Conservation (phyloP, 2,888 invertebrate species). For the Drosophila stalkeri region DNA sequence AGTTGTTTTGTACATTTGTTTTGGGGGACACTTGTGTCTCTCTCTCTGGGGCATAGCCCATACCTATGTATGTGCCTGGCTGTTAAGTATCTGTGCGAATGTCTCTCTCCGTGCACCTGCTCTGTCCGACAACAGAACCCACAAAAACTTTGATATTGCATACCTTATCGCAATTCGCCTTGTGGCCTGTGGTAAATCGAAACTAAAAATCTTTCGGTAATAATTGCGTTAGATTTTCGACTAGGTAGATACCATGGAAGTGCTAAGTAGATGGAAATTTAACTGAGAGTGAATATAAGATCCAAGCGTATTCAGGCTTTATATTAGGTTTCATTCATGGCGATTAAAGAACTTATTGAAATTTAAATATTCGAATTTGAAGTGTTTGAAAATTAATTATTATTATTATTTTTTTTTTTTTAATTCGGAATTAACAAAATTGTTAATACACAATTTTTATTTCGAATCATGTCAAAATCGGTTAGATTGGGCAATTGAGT, state of each 20-base stretch:
- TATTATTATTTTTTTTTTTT: not conserved
- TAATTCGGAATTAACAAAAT: not conserved
- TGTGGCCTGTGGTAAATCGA: slow-evolving; percentile 10
- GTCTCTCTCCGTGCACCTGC: slow-evolving; percentile 14
- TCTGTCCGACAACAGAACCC: not conserved
- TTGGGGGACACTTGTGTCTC: slow-evolving; percentile 12
- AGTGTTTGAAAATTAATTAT: not conserved
- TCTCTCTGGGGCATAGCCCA: slow-evolving; percentile 8
- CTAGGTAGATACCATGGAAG: slow-evolving; percentile 3
- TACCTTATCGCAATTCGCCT: slow-evolving; percentile 41
- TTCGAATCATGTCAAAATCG: not conserved
- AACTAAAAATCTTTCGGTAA: slow-evolving; percentile 5
- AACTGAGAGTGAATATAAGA: too few species aligned
- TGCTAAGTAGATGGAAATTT: not conserved
- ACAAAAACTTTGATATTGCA: slow-evolving; percentile 52
- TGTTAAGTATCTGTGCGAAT: slow-evolving; percentile 3
- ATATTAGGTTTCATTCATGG: too few species aligned
- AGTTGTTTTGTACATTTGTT: slow-evolving; percentile 21
- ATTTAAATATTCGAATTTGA: not conserved
- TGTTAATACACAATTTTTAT: too few species aligned
- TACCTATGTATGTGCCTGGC: not conserved
- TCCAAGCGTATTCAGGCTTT: too few species aligned
- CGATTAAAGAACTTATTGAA: too few species aligned
- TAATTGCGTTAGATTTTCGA: not conserved
- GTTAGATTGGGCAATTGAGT: not conserved